Base-by-base conservation (phyloP, 2,113 vertebrate species). In the Syngnathus typhle region DNA sequence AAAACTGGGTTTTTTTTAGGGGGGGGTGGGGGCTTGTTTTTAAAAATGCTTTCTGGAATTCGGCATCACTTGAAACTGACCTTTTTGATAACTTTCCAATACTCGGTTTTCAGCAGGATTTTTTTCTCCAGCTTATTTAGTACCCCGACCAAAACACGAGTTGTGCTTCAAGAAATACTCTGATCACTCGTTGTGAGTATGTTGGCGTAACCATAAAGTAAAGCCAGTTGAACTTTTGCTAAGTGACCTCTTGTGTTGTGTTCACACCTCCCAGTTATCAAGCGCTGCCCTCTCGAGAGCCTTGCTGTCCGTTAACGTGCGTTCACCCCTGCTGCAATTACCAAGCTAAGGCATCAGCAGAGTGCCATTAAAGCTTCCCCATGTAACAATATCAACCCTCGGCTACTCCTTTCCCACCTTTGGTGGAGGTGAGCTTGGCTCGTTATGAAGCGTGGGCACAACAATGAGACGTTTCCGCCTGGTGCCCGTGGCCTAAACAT, bases 401-500 rank as follows among this genome's bases (percentile, higher is more conserved):
- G 11, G 54, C 27, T 32, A 32, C 54, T 56, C 54, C 32, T 56
- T 56, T 56, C 54, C 15, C 54, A 32, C 54, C 54, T 56, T 36
- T 43, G 0, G 54, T 43, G 0, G 54, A 56, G 27, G 54, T 56
- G 52, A 10, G 21, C 52, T 23, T 55, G 12, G 52, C 52, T 55
- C 52, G 21, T 55, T 55, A 27, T 27, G 4, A 23, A 23, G 52
- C 52, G 21, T 55, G 52, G 52, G 52, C 52, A 55, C 52, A 55
- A 55, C 52, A 55, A 55, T 55, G 52, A 55, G 52, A 55, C n/a
- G 60, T 23, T 43, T 2, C 39, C 32, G 38, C 32, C 59, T 39
- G 32, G 18, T 23, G 52, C 52, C 52, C 21, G 19, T 41, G 37
- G 37, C 41, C 67, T 67, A 21, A 70, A 52, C 64, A 66, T 52